Base-by-base conservation (phyloP, 2,113 vertebrate genomes). In the Tachycineta bicolor region DNA sequence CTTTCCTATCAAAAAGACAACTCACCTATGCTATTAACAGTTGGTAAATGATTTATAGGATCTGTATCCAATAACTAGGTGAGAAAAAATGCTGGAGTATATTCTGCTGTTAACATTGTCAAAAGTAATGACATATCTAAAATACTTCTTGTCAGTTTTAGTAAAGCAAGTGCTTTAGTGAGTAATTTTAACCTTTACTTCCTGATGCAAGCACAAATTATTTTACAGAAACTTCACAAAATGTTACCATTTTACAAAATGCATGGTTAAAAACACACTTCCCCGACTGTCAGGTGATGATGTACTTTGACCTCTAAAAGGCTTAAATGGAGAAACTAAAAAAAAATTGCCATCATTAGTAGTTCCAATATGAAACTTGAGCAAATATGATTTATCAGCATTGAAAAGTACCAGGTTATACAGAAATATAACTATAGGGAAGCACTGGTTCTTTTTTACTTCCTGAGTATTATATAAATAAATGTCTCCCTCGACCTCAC, bases 31-130 rank as follows among this genome's bases (percentile, higher is more conserved):
- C 33, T 92, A n/a, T 71, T 52, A 92, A 19, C 24, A 60, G 64
- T 28, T 93, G 20, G 55, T 83, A 89, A 94, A 90, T 78, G 17
- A 89, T 90, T 94, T 68, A 58, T 43, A 87, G 60, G 43, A 49
- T 85, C 37, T 68, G 2, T 49, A 81, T 75, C 12, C 53, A 81
- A n/a, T 52, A 87, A 56, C 44, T 53, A 56, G 13, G 22, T 49
- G 28, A 87, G 44, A 29, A 89, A 90, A 92, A 88, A 55, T 19
- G 9, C 28, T 52, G 17, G 25, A 87, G 6, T 71, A 75, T 11
- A 14, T 81, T 70, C 44, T 73, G n/a, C 60, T 81, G 16, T 47
- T 65, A 70, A 63, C 8, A 37, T 12, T 41, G 26, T 71, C 13
- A 34, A 22, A 68, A 46, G 19, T 20, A 71, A 59, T 20, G 7